Percentiles rank a stretch among this genome's conserved stretches.
These are phyloP conservation scores for Pollimyrus isidori DNA, from an alignment of 2,113 vertebrate species.

Conservation along the genomic window DNA sequence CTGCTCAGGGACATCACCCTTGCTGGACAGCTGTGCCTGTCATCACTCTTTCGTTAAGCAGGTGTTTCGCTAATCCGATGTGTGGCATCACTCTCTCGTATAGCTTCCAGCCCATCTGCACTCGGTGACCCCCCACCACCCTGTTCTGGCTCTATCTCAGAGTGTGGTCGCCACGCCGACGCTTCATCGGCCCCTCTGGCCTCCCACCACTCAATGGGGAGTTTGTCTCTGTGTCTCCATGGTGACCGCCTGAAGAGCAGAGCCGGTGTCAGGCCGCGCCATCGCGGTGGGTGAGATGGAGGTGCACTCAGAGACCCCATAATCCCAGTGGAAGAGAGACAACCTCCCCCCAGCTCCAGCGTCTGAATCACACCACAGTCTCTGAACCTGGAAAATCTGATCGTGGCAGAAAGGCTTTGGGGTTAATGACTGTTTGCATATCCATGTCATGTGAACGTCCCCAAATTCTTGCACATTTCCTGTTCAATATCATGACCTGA, in stretches of 20 bases:
- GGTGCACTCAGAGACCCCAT: not conserved
- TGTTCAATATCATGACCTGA: not conserved
- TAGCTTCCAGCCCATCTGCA: not conserved
- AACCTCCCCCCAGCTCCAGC: not conserved
- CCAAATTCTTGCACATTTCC: not conserved
- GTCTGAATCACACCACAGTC: not conserved
- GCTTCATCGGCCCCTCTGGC: conserved; percentile 6
- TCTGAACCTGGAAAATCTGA: not conserved
- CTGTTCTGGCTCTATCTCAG: not conserved
- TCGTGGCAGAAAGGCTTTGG: not conserved
- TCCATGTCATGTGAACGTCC: not conserved
- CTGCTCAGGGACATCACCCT: not conserved
- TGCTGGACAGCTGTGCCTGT: not conserved
- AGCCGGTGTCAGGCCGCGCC: not conserved
- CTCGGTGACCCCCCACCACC: not conserved
- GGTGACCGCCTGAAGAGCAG: not conserved
- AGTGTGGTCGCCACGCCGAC: conserved; percentile 4
- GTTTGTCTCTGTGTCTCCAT: conserved; percentile 14
- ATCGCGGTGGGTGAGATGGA: not conserved
- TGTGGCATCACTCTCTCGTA: not conserved
- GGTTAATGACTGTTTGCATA: not conserved
- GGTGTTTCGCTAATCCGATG: not conserved
- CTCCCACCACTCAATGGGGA: conserved; percentile 1
- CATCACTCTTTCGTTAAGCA: not conserved
- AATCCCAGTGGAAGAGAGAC: not conserved